These are phyloP conservation scores for Lithophane socia DNA, from an alignment of 2,888 invertebrate species.

Conservation along the genomic window DNA sequence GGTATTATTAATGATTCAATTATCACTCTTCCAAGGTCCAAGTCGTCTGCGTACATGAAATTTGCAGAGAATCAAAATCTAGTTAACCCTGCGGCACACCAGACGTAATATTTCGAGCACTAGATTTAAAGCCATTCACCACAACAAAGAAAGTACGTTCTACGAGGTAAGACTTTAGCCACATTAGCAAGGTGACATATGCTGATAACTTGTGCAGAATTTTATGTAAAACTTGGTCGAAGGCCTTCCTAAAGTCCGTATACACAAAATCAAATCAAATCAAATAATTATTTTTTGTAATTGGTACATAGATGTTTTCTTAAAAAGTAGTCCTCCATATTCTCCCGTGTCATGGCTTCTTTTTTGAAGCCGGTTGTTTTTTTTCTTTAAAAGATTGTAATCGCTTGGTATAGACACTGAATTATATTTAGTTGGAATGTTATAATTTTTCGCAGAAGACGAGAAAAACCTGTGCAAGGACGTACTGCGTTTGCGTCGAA, in stretches of 20 bases:
- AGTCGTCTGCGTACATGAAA: too few relatives aligned
- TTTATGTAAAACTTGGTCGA: too few relatives aligned
- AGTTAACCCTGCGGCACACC: not conserved
- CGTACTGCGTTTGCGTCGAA: constrained; percentile 17
- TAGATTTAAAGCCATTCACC: not conserved
- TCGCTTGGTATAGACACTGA: too few relatives aligned
- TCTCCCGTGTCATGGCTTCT: too few relatives aligned
- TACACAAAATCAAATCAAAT: too few relatives aligned
- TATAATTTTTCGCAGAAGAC: not conserved
- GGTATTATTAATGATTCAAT: not conserved
- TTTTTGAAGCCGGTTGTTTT: too few relatives aligned
- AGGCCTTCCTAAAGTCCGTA: too few relatives aligned
- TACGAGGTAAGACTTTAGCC: not conserved
- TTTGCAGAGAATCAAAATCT: not conserved
- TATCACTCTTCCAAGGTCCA: not conserved
- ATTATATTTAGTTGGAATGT: not conserved
- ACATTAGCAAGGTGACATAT: not conserved
- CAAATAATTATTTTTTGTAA: too few relatives aligned
- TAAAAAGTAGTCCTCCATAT: too few relatives aligned
- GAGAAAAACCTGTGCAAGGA: constrained; percentile 23
- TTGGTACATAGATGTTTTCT: too few relatives aligned
- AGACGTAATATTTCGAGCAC: not conserved
- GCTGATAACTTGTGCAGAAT: too few relatives aligned
- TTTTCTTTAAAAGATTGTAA: not conserved
- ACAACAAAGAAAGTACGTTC: not conserved